Evolutionary conservation across 2,888 invertebrate genomes (phyloP).

Genomic region (Spodoptera littoralis): DNA sequence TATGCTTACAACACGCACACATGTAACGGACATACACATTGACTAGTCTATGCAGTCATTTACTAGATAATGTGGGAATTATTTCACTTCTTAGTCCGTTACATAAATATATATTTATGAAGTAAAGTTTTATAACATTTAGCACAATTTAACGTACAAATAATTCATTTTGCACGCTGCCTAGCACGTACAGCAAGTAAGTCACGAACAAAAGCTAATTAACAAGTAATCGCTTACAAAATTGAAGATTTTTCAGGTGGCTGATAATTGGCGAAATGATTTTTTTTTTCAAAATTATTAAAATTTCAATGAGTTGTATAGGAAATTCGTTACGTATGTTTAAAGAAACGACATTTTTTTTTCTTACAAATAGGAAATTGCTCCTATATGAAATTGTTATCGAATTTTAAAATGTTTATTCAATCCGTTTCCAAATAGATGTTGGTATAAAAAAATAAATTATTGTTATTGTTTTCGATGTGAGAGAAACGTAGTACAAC

Average conservation of each 20-base stretch:
- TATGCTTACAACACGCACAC: slow-evolving; percentile 44
- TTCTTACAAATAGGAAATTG: too few species aligned
- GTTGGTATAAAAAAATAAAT: too few species aligned
- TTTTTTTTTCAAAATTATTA: slow-evolving; percentile 36
- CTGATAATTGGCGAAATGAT: slow-evolving; percentile 54
- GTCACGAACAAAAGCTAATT: slow-evolving; percentile 69
- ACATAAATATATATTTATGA: slow-evolving; percentile 30
- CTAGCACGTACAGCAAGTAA: slow-evolving; percentile 91
- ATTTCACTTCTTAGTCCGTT: neutral
- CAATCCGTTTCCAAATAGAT: too few species aligned
- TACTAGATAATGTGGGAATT: neutral
- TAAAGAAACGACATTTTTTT: too few species aligned
- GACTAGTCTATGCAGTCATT: neutral
- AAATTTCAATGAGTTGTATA: neutral
- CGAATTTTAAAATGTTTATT: too few species aligned
- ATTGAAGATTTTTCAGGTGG: slow-evolving; percentile 58
- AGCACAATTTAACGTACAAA: slow-evolving; percentile 63
- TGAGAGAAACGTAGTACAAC: too few species aligned
- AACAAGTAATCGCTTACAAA: slow-evolving; percentile 37
- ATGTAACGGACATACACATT: neutral
- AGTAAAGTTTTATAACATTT: slow-evolving; percentile 3
- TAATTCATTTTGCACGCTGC: slow-evolving; percentile 84
- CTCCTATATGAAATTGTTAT: too few species aligned
- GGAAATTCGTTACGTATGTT: neutral
- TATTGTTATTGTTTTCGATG: too few species aligned